Evolutionary conservation across 2,888 invertebrate genomes (phyloP).

Genomic region (Coelinius sp.): DNA sequence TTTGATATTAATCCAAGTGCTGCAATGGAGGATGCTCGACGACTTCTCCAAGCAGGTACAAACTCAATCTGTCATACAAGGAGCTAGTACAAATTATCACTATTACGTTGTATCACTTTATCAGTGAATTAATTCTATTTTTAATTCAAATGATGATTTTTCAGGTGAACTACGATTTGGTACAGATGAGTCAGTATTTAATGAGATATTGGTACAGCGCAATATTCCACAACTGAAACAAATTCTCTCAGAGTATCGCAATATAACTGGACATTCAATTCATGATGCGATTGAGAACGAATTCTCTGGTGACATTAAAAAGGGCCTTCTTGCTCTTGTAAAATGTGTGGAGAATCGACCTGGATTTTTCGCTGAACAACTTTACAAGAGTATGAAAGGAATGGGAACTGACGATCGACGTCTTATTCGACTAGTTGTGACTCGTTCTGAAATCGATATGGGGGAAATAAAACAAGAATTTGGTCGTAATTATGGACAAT

Average conservation of each 20-base stretch:
- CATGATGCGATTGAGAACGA: slow-evolving; percentile 86
- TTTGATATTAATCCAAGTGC: slow-evolving; percentile 79
- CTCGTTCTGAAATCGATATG: slow-evolving; percentile 88
- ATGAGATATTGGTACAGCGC: slow-evolving; percentile 85
- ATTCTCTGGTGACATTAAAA: slow-evolving; percentile 87
- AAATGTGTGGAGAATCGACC: slow-evolving; percentile 85
- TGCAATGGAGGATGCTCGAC: slow-evolving; percentile 87
- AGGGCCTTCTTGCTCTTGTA: slow-evolving; percentile 85
- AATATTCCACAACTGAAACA: slow-evolving; percentile 77
- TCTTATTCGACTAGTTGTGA: slow-evolving; percentile 87
- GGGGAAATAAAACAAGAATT: slow-evolving; percentile 87
- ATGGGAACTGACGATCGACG: slow-evolving; percentile 90
- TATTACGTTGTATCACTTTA: too few relatives aligned
- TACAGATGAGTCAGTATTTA: slow-evolving; percentile 90
- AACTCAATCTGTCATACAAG: too few relatives aligned
- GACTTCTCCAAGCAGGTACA: slow-evolving; percentile 82
- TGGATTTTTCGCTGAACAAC: slow-evolving; percentile 87
- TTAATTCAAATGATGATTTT: slow-evolving; percentile 33
- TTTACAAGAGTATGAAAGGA: slow-evolving; percentile 92
- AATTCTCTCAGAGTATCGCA: slow-evolving; percentile 81
- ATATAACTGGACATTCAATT: slow-evolving; percentile 83
- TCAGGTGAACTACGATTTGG: slow-evolving; percentile 77
- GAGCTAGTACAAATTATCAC: too few relatives aligned
- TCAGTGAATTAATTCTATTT: slow-evolving; percentile 4
- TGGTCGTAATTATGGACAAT: slow-evolving; percentile 81